Percentiles rank a stretch among this genome's conserved stretches.
phyloP scores from a whole-genome alignment of 2,797 vertebrate genomes.

The Galagoides demidoff region DNA sequence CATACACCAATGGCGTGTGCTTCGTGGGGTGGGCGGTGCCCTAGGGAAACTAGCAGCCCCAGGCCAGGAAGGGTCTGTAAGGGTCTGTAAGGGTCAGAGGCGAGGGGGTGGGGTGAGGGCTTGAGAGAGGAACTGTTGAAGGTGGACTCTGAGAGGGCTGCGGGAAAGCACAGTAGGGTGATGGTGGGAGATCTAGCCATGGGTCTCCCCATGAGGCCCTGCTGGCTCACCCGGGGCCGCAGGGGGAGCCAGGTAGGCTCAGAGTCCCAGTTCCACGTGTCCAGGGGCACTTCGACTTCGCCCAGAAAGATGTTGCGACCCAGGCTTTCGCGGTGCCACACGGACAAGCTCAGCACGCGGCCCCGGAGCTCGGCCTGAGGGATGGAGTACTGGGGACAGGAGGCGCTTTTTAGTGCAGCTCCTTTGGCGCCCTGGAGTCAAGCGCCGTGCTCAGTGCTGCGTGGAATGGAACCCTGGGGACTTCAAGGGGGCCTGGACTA shows the following conservation, averaged over 20 bases:
- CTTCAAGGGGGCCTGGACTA: neutral
- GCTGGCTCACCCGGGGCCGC: constrained; percentile 91
- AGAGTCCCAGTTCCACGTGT: constrained; percentile 93
- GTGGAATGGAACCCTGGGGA: neutral
- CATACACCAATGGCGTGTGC: neutral
- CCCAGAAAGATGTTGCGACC: constrained; percentile 96
- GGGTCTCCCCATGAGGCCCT: neutral
- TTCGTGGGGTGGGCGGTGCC: neutral
- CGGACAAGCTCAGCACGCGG: constrained; percentile 94
- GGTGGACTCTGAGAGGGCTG: fast-evolving
- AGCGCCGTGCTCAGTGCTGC: neutral
- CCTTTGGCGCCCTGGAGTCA: neutral
- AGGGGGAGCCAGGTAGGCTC: constrained; percentile 92
- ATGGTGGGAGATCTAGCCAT: neutral
- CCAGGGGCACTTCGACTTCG: constrained; percentile 93
- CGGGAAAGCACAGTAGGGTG: neutral
- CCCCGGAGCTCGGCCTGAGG: constrained; percentile 90
- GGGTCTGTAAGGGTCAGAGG: fast-evolving
- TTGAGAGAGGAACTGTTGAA: neutral
- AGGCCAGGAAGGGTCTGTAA: neutral
- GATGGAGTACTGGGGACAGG: constrained; percentile 92
- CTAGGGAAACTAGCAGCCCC: neutral
- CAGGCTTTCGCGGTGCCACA: constrained; percentile 95
- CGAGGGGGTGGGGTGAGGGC: too few relatives aligned
- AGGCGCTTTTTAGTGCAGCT: neutral